phyloP scores from a whole-genome alignment of 2,888 invertebrate species.

The Erebia palarica region DNA sequence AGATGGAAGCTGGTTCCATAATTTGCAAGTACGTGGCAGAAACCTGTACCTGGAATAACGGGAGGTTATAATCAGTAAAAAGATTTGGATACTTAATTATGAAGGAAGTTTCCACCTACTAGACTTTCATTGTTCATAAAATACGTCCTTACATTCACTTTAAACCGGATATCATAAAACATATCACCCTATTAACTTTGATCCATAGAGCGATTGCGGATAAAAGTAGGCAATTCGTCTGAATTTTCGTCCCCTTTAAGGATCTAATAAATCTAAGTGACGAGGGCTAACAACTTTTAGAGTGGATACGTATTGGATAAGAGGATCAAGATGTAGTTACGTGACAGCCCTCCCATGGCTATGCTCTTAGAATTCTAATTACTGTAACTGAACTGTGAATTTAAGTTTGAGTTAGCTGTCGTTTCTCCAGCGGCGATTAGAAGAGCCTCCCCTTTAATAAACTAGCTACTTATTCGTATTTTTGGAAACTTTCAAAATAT shows the following conservation, averaged over 20 bases:
- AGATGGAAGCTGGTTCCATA: too few species aligned
- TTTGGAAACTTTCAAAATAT: too few species aligned
- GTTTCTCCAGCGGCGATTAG: background rate
- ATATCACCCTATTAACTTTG: constrained; percentile 20
- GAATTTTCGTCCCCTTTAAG: constrained; percentile 28
- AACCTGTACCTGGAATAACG: too few species aligned
- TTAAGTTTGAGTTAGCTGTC: background rate
- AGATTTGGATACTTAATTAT: too few species aligned
- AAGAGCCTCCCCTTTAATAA: background rate
- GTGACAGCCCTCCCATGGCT: constrained; percentile 2
- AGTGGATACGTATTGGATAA: constrained; percentile 22
- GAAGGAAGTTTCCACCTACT: too few species aligned
- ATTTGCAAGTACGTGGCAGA: too few species aligned
- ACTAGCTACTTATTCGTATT: too few species aligned
- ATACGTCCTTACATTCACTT: background rate
- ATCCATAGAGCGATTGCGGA: constrained; percentile 10
- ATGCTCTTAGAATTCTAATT: constrained; percentile 6
- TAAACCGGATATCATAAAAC: constrained; percentile 12
- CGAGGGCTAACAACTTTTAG: constrained; percentile 30
- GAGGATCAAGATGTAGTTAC: constrained; percentile 18
- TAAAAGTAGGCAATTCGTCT: constrained; percentile 22
- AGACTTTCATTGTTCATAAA: background rate
- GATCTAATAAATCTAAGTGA: constrained; percentile 35
- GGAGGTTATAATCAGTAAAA: too few species aligned
- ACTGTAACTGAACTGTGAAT: background rate